These are phyloP conservation scores for Pheosia tremula DNA, from an alignment of 2,888 invertebrate genomes.

Conservation along the genomic window DNA sequence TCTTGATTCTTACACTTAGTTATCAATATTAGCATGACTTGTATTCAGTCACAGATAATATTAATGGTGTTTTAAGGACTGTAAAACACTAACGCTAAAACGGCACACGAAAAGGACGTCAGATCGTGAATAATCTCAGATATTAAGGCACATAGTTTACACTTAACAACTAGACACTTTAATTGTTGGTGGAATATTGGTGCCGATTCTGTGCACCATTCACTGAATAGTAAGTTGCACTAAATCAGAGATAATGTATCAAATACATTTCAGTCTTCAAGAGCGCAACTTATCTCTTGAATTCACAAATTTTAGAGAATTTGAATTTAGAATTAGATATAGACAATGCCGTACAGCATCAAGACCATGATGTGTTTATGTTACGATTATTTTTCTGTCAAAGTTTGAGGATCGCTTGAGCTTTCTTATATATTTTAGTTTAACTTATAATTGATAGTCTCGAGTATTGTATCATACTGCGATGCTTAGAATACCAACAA, in stretches of 20 bases:
- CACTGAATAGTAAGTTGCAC: too few relatives aligned
- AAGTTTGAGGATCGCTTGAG: neutral
- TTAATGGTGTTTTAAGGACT: constrained; percentile 13
- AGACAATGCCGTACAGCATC: too few relatives aligned
- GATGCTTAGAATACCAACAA: neutral
- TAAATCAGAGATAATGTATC: too few relatives aligned
- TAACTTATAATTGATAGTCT: too few relatives aligned
- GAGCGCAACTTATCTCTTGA: too few relatives aligned
- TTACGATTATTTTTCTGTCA: neutral
- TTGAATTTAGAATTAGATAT: too few relatives aligned
- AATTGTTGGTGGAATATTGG: neutral
- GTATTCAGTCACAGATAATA: constrained; percentile 16
- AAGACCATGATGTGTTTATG: too few relatives aligned
- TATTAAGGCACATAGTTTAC: constrained; percentile 65
- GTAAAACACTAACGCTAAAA: constrained; percentile 50
- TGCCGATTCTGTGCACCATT: too few relatives aligned
- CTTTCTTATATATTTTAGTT: neutral
- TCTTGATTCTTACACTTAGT: too few relatives aligned
- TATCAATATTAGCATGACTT: neutral
- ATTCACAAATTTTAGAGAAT: too few relatives aligned
- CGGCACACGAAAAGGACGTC: constrained; percentile 64
- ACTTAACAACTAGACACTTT: constrained; percentile 37
- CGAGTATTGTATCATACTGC: neutral
- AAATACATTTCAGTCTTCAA: too few relatives aligned
- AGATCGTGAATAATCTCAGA: constrained; percentile 74